These are phyloP conservation scores for Cairina moschata DNA, from an alignment of 2,113 vertebrate genomes.

Conservation along the genomic window DNA sequence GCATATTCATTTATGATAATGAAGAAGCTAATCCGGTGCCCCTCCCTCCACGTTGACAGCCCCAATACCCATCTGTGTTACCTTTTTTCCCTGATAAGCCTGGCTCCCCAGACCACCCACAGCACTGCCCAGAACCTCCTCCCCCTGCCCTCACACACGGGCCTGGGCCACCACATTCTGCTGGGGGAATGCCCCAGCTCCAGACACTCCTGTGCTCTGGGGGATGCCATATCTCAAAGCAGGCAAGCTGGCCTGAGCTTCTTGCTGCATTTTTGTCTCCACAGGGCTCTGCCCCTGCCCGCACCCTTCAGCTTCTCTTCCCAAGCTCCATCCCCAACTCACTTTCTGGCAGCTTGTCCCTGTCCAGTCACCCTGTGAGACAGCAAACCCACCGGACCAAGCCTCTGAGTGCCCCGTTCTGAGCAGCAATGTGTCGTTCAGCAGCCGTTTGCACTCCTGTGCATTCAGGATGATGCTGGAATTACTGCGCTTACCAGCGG, in stretches of 20 bases:
- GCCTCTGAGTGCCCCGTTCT: background rate
- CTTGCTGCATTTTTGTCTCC: background rate
- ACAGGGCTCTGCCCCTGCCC: background rate
- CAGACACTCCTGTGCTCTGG: background rate
- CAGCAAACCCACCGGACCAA: background rate
- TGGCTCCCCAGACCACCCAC: background rate
- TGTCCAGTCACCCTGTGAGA: background rate
- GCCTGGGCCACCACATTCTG: background rate
- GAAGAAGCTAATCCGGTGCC: background rate
- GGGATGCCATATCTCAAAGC: background rate
- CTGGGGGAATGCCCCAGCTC: background rate
- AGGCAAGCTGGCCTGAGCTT: accelerated
- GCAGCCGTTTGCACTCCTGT: background rate
- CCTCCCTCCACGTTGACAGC: background rate
- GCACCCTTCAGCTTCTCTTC: background rate
- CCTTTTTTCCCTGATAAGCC: background rate
- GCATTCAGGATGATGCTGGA: background rate
- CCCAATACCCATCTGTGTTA: background rate
- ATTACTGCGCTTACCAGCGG: background rate
- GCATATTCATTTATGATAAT: background rate
- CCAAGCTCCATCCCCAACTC: background rate
- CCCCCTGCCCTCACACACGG: background rate
- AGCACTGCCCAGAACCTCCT: accelerated
- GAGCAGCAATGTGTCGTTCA: background rate
- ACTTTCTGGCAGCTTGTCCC: background rate